Evolutionary conservation across 1,140 invertebrate species (phyloP), one percentile per base, ranked within the genome.

Genomic region (Colletes latitarsis): DNA sequence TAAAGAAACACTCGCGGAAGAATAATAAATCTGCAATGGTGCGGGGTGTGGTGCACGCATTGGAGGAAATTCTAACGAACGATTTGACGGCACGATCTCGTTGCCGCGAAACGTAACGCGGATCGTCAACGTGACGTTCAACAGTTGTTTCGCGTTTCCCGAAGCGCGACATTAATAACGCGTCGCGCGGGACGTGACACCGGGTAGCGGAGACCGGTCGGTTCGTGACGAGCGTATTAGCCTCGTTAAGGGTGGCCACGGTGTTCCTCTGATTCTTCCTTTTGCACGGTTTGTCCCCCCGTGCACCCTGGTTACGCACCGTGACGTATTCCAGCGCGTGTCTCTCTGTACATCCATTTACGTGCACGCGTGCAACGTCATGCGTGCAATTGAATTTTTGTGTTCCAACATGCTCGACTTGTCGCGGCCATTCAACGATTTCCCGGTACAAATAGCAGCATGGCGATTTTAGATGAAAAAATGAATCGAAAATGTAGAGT

Each of bases 101-200:
- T 21, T 46, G 46, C 75, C 67, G 58, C 62, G 67, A 14, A 83
- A 84, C 77, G 57, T 77, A 85, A 81, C 83, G 67, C 30, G 69
- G 77, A 57, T 52, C 80, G 71, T 83, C 78, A 91, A 90, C 88
- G 87, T 92, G 91, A 92, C 91, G 83, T 92, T 91, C 88, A 92
- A 92, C 90, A 92, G 90, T 91, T 92, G 90, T 83, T 85, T 87
- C 82, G 81, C 53, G 58, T 82, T 88, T 89, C 88, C 52, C 67
- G 83, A 90, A 88, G 86, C 89, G 82, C 87, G 90, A 92, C 91
- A 85, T 92, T 92, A 93, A 92, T 92, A 91, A 90, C 89, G 86
- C 89, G 80, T 80, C 79, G 68, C 30, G 75, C n/a, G 76, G 88
- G 87, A 90, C 88, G 86, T 84, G 88, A 87, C 66, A 67, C 76